Conservation (phyloP, 2,797 vertebrate species). For the Myotis vivesi region DNA sequence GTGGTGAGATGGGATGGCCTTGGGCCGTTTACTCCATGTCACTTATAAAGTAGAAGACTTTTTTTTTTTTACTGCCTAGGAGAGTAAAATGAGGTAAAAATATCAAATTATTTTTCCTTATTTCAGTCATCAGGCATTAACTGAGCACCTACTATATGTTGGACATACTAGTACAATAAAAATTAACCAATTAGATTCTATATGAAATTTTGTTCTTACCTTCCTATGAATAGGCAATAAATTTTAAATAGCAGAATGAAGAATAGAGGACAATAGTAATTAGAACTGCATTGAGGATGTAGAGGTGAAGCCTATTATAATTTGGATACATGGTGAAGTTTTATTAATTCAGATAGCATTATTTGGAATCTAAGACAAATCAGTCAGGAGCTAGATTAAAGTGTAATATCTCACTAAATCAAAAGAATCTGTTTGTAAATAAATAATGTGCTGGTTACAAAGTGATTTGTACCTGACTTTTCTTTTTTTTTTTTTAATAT, state of each 20-base stretch:
- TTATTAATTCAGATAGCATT: not conserved
- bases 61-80: not conserved
- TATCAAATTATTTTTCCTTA: conserved; percentile 22
- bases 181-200: not conserved
- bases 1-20: conserved; percentile 13
- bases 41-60: not conserved
- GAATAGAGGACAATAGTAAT: not conserved
- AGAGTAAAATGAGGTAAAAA: not conserved
- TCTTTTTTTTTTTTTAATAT: too few species aligned
- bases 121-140: not conserved
- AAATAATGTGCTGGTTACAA: not conserved
- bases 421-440: conserved; percentile 9
- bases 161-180: not conserved
- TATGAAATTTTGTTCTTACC: not conserved
- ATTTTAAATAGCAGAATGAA: not conserved
- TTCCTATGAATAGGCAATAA: not conserved
- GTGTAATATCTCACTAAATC: not conserved
- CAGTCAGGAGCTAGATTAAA: not conserved
- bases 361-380: conserved; percentile 17
- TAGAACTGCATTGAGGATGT: not conserved
- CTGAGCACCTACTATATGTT: not conserved
- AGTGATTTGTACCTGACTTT: not conserved
- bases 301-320: not conserved
- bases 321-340: not conserved
- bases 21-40: not conserved